Evolutionary conservation across 2,113 vertebrate genomes (phyloP), one percentile per base, ranked within the genome.

Genomic region (Camelus dromedarius): DNA sequence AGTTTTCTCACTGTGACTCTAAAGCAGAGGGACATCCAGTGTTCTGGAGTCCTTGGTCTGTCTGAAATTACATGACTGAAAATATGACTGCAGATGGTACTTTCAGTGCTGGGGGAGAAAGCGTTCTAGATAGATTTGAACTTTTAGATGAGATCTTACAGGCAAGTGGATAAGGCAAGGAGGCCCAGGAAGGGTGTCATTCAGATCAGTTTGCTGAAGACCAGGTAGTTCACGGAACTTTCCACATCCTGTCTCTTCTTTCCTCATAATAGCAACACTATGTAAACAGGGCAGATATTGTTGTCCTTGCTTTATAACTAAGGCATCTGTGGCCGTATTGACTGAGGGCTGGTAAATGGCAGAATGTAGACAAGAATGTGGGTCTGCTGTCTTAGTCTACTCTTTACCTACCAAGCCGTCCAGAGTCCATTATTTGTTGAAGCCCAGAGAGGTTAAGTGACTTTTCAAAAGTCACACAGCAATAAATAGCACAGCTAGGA

Each of bases 1-100:
- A 52, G 58, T 77, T 95, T 95, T 77, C 82, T 91, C 82, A 80
- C 48, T 77, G 69, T 6, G 81, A 22, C 38, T 92, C 79, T 48
- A 38, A 92, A 19, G 42, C 54, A 79, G 54, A 91, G 24, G 5
- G 75, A 76, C 54, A 18, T 10, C 24, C 30, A 16, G 26, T n/a
- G 48, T 84, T n/a, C 93, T 22, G 50, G 75, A 30, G 38, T 26
- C 50, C 24, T 56, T 3, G 1, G 11, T 24, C 28, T 60, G 54
- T 93, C 54, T 24, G 15, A 76, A 93, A 76, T 48, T 38, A 28
- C 26, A 22, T 10, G 28, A 46, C 56, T 48, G 48, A 52, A 93
- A 52, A 46, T n/a, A 38, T 7, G 82, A 50, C 81, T 82, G 62
- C 1, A 3, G 38, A 13, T 76, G 60, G 35, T 86, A 64, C 56